A percentile compares a stretch with the other conserved stretches of the same genome.
phyloP scores from a whole-genome alignment of 2,888 invertebrate species.

The Cyclophora albipunctata region DNA sequence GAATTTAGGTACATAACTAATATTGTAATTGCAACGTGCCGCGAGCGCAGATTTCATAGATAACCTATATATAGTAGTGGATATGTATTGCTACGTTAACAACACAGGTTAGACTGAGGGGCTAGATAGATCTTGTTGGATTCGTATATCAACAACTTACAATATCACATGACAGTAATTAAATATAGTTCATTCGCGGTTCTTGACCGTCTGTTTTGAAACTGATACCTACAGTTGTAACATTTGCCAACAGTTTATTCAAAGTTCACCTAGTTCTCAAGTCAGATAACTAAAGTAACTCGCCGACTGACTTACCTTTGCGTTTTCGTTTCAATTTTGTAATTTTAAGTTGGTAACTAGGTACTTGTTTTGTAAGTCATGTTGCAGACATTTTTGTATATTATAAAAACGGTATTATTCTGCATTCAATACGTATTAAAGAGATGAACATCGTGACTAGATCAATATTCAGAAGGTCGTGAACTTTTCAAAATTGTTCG shows the following conservation, averaged over 20 bases:
- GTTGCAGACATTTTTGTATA: background rate
- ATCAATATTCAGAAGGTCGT: constrained; percentile 40
- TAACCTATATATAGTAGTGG: too few relatives aligned
- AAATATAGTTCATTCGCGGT: constrained; percentile 26
- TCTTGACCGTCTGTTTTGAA: constrained; percentile 32
- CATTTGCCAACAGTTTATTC: constrained; percentile 25
- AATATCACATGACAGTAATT: constrained; percentile 6
- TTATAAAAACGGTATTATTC: constrained; percentile 19
- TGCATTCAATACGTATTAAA: constrained; percentile 15
- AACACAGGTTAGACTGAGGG: too few relatives aligned
- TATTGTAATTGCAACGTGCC: too few relatives aligned
- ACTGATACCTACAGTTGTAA: constrained; percentile 22
- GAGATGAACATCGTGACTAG: constrained; percentile 40
- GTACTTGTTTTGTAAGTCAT: constrained; percentile 14
- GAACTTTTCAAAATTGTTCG: constrained; percentile 52
- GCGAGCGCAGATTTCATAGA: too few relatives aligned
- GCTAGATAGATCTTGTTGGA: too few relatives aligned
- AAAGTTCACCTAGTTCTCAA: constrained; percentile 44
- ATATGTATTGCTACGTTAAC: too few relatives aligned
- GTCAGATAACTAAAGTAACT: constrained; percentile 16
- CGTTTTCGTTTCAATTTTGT: constrained; percentile 19
- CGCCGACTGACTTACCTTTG: constrained; percentile 11
- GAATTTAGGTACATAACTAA: too few relatives aligned
- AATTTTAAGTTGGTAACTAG: constrained; percentile 22
- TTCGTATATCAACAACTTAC: too few relatives aligned